phyloP scores from a whole-genome alignment of 2,113 vertebrate species.

The Parotia lawesii region DNA sequence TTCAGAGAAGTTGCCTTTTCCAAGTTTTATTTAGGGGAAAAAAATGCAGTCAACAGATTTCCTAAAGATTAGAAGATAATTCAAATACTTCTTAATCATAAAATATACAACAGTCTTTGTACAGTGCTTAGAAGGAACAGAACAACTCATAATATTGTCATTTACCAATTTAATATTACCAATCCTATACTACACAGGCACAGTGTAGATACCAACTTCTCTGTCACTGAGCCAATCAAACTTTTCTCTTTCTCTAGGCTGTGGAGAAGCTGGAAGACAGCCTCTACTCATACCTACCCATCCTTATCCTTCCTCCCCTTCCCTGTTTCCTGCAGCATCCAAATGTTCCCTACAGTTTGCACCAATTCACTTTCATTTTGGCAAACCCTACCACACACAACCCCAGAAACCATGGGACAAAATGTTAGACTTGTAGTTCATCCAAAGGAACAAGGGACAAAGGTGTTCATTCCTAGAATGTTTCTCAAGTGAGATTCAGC shows the following conservation, averaged over 20 bases:
- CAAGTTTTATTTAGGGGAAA: conserved; percentile 8
- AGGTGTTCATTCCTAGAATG: not conserved
- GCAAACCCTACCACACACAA: not conserved
- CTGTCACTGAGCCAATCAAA: not conserved
- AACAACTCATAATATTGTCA: not conserved
- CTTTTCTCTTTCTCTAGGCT: not conserved
- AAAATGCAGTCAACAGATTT: not conserved
- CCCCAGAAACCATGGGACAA: not conserved
- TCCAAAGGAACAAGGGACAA: not conserved
- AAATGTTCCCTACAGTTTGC: not conserved
- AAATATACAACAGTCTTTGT: not conserved
- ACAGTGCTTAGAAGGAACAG: not conserved
- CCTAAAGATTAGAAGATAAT: not conserved
- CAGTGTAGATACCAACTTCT: not conserved
- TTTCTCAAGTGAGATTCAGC: not conserved
- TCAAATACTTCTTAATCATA: not conserved
- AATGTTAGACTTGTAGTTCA: not conserved
- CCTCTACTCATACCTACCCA: not conserved
- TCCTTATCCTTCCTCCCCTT: not conserved
- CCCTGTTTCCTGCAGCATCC: not conserved
- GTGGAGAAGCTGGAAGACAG: not conserved
- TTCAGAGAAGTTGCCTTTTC: conserved; percentile 44
- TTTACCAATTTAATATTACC: not conserved
- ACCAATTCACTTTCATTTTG: not conserved
- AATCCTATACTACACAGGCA: not conserved